Base-by-base conservation (phyloP, 2,113 vertebrate species). In the Pogona vitticeps region DNA sequence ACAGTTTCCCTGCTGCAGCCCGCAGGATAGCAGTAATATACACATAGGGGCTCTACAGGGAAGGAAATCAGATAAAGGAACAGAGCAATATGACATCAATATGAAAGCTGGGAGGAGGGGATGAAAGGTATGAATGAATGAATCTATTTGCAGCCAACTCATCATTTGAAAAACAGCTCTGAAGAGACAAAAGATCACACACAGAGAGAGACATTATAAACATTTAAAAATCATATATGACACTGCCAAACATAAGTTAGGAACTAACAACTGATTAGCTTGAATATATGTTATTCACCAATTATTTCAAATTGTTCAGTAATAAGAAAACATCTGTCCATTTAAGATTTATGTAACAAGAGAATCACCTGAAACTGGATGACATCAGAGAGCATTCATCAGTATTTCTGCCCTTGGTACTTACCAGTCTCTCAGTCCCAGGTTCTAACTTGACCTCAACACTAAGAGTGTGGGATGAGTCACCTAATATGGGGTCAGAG, bases 391-490 rank as follows among this genome's bases (percentile, higher is more conserved):
- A 26, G 21, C 67, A 17, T 31, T 58, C 1, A 21, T 67, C 4
- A 33, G 0, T 7, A 7, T 76, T n/a, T 73, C 80, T 78, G 20
- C 17, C 68, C 81, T 86, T 88, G 88, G 84, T 90, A 96, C 96
- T 96, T 82, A 97, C 97, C 96, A 95, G 91, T 76, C 95, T 95
- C 14, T 97, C 96, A 79, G 90, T 94, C 72, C 96, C 96, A 6
- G 94, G 94, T 86, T 96, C 95, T 88, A 94, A 90, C 92, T 98
- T 98, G 20, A 96, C 88, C 18, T 97, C 97, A 58, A 94, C 92
- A 90, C 93, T 70, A 78, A 94, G 12, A 1, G 95, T 89, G 91
- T 91, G 94, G 86, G 94, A 83, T 0, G 93, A 71, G 76, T 97
- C 97, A 76, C 95, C 93, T 86, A 82, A 86, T 31, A 94, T 88